phyloP scores from a whole-genome alignment of 2,888 invertebrate species.

The Acheta domesticus region DNA sequence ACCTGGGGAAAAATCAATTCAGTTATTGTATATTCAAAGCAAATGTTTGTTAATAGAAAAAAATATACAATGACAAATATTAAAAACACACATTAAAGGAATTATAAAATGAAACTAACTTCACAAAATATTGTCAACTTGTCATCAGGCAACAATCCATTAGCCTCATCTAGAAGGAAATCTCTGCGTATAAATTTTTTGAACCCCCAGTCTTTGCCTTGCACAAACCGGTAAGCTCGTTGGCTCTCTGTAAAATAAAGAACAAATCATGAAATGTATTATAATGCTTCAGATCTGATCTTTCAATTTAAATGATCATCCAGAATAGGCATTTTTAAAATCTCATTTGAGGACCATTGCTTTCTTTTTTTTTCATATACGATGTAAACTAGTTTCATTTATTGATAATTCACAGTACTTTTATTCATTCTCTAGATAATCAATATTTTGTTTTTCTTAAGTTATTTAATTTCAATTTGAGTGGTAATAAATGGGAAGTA shows the following conservation, averaged over 20 bases:
- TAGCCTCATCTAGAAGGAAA: conserved; percentile 97
- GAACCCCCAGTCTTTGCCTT: conserved; percentile 99
- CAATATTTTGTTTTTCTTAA: too few species aligned
- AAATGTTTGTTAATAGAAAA: neutral
- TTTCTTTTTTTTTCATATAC: too few species aligned
- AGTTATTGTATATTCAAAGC: neutral
- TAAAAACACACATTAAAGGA: neutral
- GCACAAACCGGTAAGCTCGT: conserved; percentile 97
- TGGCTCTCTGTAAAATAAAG: conserved; percentile 62
- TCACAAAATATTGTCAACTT: conserved; percentile 99
- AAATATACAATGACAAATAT: neutral
- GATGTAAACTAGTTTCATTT: too few species aligned
- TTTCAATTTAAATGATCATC: neutral
- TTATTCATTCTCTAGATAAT: too few species aligned
- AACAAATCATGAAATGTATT: neutral
- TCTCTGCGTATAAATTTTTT: conserved; percentile 99
- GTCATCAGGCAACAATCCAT: conserved; percentile 97
- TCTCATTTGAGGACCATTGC: neutral
- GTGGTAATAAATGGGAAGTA: too few species aligned
- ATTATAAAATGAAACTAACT: conserved; percentile 53
- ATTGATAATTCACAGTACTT: too few species aligned
- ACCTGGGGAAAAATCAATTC: conserved; percentile 52
- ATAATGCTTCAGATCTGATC: neutral
- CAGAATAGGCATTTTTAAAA: neutral
- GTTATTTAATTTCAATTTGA: too few species aligned